Base-by-base conservation (phyloP, 2,113 vertebrate genomes). In the Gobio gobio region DNA sequence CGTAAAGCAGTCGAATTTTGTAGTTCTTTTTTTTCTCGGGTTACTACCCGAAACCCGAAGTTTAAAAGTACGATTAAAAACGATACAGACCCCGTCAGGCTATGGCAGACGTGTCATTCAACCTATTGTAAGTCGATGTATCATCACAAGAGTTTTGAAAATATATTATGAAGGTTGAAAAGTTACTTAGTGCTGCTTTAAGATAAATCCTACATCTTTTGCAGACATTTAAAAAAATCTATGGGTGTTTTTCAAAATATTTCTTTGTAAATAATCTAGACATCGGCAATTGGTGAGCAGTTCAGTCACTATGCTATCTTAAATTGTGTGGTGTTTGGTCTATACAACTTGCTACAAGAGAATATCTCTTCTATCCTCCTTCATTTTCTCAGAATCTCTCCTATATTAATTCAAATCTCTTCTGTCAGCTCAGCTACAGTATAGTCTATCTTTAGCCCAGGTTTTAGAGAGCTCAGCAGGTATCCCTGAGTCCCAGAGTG, bases 401-500 rank as follows among this genome's bases (percentile, higher is more conserved):
- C 18, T 24, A 8, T 26, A 58, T 43, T 54, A 36, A 26, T 75
- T 9, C 10, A 14, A 43, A 59, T 20, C 29, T 22, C 24, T 49
- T 68, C 54, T 9, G 3, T 36, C 45, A 16, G 24, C 56, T 66
- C 33, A 86, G 36, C 45, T 22, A n/a, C n/a, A 26, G 51, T 78
- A 29, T 10, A 26, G 20, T 68, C 84, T 88, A 74, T 82, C 45
- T 87, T 87, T 85, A 83, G 85, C 81, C 1, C 24, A 66, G 43
- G 56, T 49, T 88, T 81, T n/a, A 47, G 74, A 56, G 61, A 82
- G 58, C 81, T 86, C 84, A 88, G 84, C 80, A 80, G 87, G 84
- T 24, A 59, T 43, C 14, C 18, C 22, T 59, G 79, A 76, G 73
- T 85, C 36, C 26, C 61, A 18, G 22, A 20, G 56, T 10, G 58